Evolutionary conservation across 2,888 invertebrate genomes (phyloP), one percentile per base, ranked within the genome.

Genomic region (Rotaria magnacalcarata): DNA sequence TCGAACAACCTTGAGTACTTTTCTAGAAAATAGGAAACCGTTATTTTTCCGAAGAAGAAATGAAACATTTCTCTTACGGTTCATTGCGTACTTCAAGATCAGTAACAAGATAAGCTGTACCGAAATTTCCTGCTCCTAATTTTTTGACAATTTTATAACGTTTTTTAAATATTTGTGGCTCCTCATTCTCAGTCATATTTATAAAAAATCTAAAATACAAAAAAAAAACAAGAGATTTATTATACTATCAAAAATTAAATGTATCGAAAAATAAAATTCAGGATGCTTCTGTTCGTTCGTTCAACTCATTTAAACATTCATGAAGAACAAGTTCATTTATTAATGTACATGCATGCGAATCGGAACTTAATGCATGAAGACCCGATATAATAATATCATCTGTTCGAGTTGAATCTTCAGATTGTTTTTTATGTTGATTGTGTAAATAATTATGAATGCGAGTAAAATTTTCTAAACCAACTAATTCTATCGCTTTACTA

Each of bases 1-100:
- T n/a, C 90, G 89, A 27, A 91, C 90, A 88, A 91, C 90, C 87
- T 91, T 91, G 80, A 91, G 87, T 3, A 91, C 91, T 89, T 91
- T 91, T 85, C 91, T 91, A 88, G 2, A 88, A 88, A 60, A 52
- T 50, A 21, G 47, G 21, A 86, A 80, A 21, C 86, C 24, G 86
- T 34, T 47, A 4, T 21, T n/a, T 10, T 47, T n/a, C 10, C 16
- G 24, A 58, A 24, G 34, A 52, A 85, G 34, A 2, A 11, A 14
- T 7, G 3, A n/a, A 24, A 2, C 16, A 24, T 3, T 27, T n/a
- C 34, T 87, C 88, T 88, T 86, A 90, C 90, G 87, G 75, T 88
- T 89, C 88, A 84, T 89, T 89, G 86, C 89, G 89, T 87, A 89
- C 89, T 86, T 88, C 87, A 16, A 87, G 85, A 87, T 89, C 89